phyloP scores from a whole-genome alignment of 2,888 invertebrate species.

The Ecdyonurus torrentis region DNA sequence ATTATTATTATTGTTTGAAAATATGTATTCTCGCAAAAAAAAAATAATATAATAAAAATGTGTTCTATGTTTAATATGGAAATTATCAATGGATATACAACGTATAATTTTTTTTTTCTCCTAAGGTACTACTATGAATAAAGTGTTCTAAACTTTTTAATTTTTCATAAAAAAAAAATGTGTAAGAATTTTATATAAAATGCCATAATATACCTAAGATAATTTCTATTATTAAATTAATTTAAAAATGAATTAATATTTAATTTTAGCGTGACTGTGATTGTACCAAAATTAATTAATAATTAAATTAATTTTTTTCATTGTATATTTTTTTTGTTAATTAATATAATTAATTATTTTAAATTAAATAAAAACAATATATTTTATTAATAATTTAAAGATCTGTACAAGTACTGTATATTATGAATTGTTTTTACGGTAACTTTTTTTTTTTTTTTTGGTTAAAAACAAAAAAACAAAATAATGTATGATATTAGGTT shows the following conservation, averaged over 20 bases:
- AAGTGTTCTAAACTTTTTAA: background rate
- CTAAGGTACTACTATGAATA: background rate
- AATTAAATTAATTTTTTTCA: background rate
- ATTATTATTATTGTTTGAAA: constrained; percentile 8
- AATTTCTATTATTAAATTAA: background rate
- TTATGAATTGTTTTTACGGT: too few relatives aligned
- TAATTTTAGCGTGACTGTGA: background rate
- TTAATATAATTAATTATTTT: background rate
- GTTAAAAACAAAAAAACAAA: too few relatives aligned
- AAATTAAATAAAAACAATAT: too few relatives aligned
- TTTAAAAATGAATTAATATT: background rate
- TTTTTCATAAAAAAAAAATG: background rate
- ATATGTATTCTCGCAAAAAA: too few relatives aligned
- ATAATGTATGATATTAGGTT: too few relatives aligned
- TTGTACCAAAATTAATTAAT: background rate
- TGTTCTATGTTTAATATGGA: background rate
- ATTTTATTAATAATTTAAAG: too few relatives aligned
- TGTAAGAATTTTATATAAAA: too few relatives aligned
- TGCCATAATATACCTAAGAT: too few relatives aligned
- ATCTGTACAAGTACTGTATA: too few relatives aligned
- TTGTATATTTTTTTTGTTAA: background rate
- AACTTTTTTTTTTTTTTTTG: too few relatives aligned
- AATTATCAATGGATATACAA: background rate
- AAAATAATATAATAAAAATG: background rate
- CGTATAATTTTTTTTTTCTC: background rate